A percentile compares a stretch with the other conserved stretches of the same genome.
phyloP scores from a whole-genome alignment of 2,113 vertebrate genomes.

The Caracal caracal region DNA sequence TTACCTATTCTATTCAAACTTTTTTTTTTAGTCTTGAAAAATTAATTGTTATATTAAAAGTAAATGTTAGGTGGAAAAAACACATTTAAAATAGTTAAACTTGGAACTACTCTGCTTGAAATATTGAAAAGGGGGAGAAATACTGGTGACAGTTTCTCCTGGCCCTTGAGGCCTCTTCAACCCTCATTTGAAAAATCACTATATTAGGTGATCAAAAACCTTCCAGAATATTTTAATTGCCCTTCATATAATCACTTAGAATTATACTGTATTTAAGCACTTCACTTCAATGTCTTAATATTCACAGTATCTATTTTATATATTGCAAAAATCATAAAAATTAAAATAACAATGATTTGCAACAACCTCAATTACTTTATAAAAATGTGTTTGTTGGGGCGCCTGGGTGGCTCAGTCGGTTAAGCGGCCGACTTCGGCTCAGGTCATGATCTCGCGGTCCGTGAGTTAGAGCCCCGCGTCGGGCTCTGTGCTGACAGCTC shows the following conservation, averaged over 20 bases:
- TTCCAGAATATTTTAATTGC: neutral
- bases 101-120: neutral
- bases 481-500: no score
- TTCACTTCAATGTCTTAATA: neutral
- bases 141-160: neutral
- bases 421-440: no score
- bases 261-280: neutral
- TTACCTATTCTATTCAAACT: neutral
- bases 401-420: no score
- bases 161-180: neutral
- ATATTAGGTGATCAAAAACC: neutral
- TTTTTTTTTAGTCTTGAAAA: neutral
- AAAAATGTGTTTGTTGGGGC: neutral
- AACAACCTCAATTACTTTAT: neutral
- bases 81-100: neutral
- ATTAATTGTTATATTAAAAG: conserved; percentile 12
- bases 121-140: neutral
- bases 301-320: neutral
- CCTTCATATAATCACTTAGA: neutral
- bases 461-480: no score
- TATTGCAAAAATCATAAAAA: neutral
- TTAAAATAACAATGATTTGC: neutral
- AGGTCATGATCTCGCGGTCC: no score
- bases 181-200: neutral
- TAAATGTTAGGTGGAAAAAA: neutral